phyloP scores from a whole-genome alignment of 2,888 invertebrate species.

The Priocnemis perturbator region DNA sequence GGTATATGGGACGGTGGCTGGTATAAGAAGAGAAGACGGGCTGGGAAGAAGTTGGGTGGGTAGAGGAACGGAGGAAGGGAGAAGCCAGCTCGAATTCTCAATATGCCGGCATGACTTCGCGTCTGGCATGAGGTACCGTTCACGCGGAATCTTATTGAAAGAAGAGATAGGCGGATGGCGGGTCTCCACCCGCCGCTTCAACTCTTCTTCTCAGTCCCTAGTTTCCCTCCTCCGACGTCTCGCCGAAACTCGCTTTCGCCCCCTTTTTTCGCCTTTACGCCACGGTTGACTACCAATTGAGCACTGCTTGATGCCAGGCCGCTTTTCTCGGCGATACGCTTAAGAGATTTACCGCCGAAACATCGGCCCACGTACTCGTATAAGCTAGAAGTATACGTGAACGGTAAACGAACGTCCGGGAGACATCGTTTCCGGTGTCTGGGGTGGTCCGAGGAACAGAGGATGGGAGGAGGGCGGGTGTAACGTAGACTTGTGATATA shows the following conservation, averaged over 20 bases:
- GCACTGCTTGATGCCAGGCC: background rate
- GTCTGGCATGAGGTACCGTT: constrained; percentile 57
- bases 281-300: background rate
- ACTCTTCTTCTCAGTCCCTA: constrained; percentile 32
- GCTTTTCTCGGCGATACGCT: background rate
- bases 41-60: background rate
- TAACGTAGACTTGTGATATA: too few relatives aligned
- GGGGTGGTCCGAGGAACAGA: too few relatives aligned
- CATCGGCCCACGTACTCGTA: background rate
- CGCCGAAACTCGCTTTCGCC: background rate
- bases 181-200: constrained; percentile 30
- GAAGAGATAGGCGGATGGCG: constrained; percentile 53
- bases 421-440: too few relatives aligned
- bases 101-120: constrained; percentile 58
- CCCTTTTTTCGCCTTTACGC: constrained; percentile 1
- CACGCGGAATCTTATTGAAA: constrained; percentile 65
- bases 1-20: background rate
- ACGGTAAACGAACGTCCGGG: too few relatives aligned
- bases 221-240: background rate
- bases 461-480: too few relatives aligned
- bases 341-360: constrained; percentile 10
- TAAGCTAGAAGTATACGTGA: too few relatives aligned
- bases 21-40: constrained; percentile 8
- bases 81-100: constrained; percentile 57
- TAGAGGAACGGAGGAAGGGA: background rate